Evolutionary conservation across 2,888 invertebrate genomes (phyloP).

Genomic region (Cyaniris semiargus): DNA sequence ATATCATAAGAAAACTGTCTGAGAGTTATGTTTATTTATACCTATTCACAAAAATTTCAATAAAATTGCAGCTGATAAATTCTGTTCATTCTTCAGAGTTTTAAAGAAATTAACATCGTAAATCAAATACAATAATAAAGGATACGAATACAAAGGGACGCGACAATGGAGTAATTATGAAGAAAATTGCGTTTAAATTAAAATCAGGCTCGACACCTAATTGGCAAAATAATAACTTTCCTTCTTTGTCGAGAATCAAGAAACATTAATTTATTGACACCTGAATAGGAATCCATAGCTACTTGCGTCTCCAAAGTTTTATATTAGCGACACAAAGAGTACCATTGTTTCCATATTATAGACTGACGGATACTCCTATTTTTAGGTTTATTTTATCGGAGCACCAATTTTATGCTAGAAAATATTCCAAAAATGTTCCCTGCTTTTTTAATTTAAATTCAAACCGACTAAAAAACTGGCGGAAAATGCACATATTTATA

Average conservation of each 20-base stretch:
- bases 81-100: constrained; percentile 24
- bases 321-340: too few species aligned
- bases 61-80: constrained; percentile 14
- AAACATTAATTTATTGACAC: neutral
- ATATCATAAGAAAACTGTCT: neutral
- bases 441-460: constrained; percentile 2
- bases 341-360: too few species aligned
- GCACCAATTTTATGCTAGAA: neutral
- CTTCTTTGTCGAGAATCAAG: neutral
- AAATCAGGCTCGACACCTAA: constrained; percentile 8
- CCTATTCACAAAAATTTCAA: constrained; percentile 2
- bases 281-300: neutral
- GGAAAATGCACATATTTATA: constrained; percentile 11
- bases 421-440: neutral
- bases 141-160: constrained; percentile 23
- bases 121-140: constrained; percentile 30
- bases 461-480: neutral
- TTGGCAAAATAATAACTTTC: constrained; percentile 1
- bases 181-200: constrained; percentile 8
- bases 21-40: neutral
- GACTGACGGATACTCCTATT: neutral
- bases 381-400: neutral
- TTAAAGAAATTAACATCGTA: constrained; percentile 26
- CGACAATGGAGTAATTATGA: constrained; percentile 19
- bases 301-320: too few species aligned